Evolutionary conservation across 2,113 vertebrate genomes (phyloP).

Genomic region (Chloropsis cyanopogon): DNA sequence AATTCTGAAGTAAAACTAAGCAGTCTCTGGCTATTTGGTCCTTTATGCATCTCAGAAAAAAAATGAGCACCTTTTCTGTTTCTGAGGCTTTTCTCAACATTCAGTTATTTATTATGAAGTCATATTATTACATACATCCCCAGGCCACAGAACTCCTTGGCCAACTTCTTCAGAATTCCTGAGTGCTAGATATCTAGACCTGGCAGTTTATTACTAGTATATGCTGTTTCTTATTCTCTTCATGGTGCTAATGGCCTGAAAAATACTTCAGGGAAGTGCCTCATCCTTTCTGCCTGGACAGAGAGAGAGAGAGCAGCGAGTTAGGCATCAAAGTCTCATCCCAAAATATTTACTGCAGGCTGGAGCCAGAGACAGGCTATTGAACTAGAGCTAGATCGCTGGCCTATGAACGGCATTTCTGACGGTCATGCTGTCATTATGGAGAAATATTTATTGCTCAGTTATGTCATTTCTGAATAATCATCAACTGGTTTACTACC

Average conservation of each 20-base stretch:
- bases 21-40: not conserved
- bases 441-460: conserved; percentile 14
- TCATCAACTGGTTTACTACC: conserved; percentile 3
- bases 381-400: not conserved
- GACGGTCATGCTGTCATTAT: not conserved
- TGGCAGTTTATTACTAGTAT: not conserved
- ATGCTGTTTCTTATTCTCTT: not conserved
- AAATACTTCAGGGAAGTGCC: conserved; percentile 27
- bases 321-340: not conserved
- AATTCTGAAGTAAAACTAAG: not conserved
- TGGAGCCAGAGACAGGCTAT: conserved; percentile 33
- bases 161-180: not conserved
- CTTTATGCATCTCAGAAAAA: not conserved
- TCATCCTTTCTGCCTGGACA: not conserved
- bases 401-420: not conserved
- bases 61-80: not conserved
- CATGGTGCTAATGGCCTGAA: conserved; percentile 26
- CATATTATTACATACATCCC: not conserved
- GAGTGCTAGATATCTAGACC: not conserved
- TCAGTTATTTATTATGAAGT: not conserved
- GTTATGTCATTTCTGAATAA: conserved; percentile 14
- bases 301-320: not conserved
- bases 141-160: not conserved
- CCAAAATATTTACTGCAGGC: conserved; percentile 17
- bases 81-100: not conserved